These are phyloP conservation scores for Charanyca ferruginea DNA, from an alignment of 2,888 invertebrate species.

Conservation along the genomic window DNA sequence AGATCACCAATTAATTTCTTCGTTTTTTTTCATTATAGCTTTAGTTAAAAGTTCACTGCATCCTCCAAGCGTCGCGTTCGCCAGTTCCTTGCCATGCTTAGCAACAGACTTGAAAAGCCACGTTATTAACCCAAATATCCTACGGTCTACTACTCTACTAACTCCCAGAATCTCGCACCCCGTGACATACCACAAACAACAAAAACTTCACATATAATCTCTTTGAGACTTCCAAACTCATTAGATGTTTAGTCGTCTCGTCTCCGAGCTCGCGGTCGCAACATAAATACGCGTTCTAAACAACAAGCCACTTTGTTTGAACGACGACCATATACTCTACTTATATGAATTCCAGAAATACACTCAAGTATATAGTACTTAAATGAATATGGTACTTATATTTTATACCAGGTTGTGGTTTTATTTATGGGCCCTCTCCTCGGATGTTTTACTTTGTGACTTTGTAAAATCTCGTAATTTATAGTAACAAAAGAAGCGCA, in stretches of 20 bases:
- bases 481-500: too few species aligned
- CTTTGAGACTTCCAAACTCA: conserved; percentile 75
- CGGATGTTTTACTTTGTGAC: conserved; percentile 20
- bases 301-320: conserved; percentile 73
- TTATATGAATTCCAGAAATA: conserved; percentile 70
- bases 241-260: conserved; percentile 71
- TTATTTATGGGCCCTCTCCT: conserved; percentile 34
- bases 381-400: conserved; percentile 50
- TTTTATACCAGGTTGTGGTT: conserved; percentile 35
- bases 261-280: conserved; percentile 61
- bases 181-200: conserved; percentile 44
- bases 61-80: background rate
- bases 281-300: conserved; percentile 67
- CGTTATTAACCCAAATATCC: background rate
- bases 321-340: conserved; percentile 69
- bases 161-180: background rate
- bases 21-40: too few species aligned
- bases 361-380: conserved; percentile 40
- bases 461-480: background rate
- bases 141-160: conserved; percentile 9
- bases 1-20: too few species aligned
- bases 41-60: too few species aligned
- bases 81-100: background rate
- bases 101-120: background rate
- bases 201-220: conserved; percentile 69